Conservation (phyloP, 2,888 invertebrate genomes). For the Muscina levida region DNA sequence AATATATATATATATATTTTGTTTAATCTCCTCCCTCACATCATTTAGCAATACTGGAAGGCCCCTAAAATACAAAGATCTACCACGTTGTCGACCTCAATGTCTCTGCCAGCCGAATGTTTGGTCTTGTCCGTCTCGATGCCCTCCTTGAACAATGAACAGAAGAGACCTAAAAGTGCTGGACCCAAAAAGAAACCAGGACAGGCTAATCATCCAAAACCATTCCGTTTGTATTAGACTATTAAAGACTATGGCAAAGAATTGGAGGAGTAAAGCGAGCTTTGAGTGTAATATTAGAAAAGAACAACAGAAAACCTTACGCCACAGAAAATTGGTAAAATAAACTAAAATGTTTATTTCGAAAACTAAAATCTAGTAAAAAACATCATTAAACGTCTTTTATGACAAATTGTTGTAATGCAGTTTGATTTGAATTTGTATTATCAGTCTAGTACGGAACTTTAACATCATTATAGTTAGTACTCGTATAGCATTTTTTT, state of each 20-base stretch:
- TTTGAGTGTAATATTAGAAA: neutral
- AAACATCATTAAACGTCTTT: too few species aligned
- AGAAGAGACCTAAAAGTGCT: constrained; percentile 78
- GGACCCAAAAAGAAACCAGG: constrained; percentile 77
- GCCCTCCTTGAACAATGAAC: constrained; percentile 78
- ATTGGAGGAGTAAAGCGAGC: neutral
- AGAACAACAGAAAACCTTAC: neutral
- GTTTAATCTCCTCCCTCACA: neutral
- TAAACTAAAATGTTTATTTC: constrained; percentile 34
- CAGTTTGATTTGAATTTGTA: too few species aligned
- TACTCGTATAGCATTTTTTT: too few species aligned
- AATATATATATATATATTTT: neutral
- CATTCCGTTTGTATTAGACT: constrained; percentile 79
- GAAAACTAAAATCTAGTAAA: too few species aligned
- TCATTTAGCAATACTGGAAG: constrained; percentile 77
- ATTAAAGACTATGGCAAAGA: constrained; percentile 71
- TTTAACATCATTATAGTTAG: too few species aligned
- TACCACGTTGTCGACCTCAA: constrained; percentile 79
- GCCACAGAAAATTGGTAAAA: too few species aligned
- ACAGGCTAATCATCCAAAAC: constrained; percentile 77
- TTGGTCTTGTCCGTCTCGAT: constrained; percentile 80
- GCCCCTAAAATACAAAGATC: constrained; percentile 78
- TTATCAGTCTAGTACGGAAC: too few species aligned
- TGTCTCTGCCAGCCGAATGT: constrained; percentile 80
- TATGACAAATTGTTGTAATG: too few species aligned